Evolutionary conservation across 2,113 vertebrate species (phyloP).

Genomic region (Ploceus nigricollis): DNA sequence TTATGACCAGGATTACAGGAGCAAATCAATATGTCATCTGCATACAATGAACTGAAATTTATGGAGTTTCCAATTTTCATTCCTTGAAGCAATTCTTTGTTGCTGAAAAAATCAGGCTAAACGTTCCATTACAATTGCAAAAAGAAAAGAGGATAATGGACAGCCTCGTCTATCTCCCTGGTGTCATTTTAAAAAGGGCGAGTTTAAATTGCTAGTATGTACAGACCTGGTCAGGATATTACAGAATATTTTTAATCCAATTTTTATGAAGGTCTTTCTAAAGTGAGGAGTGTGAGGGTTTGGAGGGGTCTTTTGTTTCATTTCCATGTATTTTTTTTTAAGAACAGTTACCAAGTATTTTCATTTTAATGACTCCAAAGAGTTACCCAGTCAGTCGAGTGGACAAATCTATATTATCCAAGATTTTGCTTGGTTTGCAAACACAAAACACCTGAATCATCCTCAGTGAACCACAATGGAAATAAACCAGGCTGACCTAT

Average conservation of each 20-base stretch:
- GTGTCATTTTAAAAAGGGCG: conserved; percentile 64
- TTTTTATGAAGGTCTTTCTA: conserved; percentile 61
- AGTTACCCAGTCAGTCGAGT: neutral
- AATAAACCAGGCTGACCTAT: neutral
- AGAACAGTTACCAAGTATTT: neutral
- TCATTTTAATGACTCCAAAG: neutral
- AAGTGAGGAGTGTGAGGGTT: neutral
- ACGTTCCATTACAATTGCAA: conserved; percentile 54
- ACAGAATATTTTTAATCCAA: conserved; percentile 61
- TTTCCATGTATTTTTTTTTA: neutral
- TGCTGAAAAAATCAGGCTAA: conserved; percentile 21
- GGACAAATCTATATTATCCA: neutral
- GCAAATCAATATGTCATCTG: neutral
- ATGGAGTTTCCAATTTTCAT: neutral
- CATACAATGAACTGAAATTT: neutral
- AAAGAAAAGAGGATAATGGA: conserved; percentile 56
- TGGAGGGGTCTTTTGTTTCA: neutral
- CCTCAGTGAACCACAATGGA: neutral
- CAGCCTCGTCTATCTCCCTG: conserved; percentile 12
- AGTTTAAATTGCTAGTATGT: conserved; percentile 57
- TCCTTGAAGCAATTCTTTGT: neutral
- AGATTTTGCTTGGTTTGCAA: neutral
- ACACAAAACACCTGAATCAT: neutral
- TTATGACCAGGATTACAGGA: conserved; percentile 20
- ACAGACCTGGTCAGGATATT: conserved; percentile 48